These are phyloP conservation scores for Geotrypetes seraphini DNA, from an alignment of 2,797 vertebrate genomes.

Conservation along the genomic window DNA sequence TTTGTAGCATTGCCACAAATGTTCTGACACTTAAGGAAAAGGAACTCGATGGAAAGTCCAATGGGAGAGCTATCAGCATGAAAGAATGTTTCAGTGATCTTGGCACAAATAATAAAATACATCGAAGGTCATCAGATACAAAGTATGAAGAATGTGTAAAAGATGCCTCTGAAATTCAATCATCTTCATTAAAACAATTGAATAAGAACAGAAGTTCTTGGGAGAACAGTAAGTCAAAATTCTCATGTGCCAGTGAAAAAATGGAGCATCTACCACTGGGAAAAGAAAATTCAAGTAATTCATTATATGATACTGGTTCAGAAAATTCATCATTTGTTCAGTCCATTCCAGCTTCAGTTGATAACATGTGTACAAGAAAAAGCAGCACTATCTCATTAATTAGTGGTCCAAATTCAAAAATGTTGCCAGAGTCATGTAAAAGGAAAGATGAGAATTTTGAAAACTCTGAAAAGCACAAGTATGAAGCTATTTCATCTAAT, in stretches of 20 bases:
- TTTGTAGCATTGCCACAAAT: no score
- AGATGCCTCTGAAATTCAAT: fast-evolving
- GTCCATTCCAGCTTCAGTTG: not conserved
- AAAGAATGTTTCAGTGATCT: not conserved
- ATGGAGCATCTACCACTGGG: not conserved
- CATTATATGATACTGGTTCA: not conserved
- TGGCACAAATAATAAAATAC: slow-evolving; percentile 1
- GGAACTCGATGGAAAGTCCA: no score
- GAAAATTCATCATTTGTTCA: not conserved
- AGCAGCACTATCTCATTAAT: slow-evolving; percentile 1
- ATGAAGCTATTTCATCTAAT: slow-evolving; percentile 5
- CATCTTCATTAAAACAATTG: not conserved
- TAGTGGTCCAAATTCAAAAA: slow-evolving; percentile 8
- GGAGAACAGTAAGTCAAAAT: not conserved
- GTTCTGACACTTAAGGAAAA: no score
- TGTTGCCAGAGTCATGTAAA: slow-evolving; percentile 7
- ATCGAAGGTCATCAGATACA: no score
- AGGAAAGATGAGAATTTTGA: slow-evolving; percentile 5
- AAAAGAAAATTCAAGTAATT: not conserved
- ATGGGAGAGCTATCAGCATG: no score
- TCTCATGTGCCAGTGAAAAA: not conserved
- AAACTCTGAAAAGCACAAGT: slow-evolving; percentile 5
- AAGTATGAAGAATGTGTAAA: no score
- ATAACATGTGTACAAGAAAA: not conserved
- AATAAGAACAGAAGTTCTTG: not conserved